phyloP scores from a whole-genome alignment of 1,140 invertebrate species.

The Ceratina japonica region DNA sequence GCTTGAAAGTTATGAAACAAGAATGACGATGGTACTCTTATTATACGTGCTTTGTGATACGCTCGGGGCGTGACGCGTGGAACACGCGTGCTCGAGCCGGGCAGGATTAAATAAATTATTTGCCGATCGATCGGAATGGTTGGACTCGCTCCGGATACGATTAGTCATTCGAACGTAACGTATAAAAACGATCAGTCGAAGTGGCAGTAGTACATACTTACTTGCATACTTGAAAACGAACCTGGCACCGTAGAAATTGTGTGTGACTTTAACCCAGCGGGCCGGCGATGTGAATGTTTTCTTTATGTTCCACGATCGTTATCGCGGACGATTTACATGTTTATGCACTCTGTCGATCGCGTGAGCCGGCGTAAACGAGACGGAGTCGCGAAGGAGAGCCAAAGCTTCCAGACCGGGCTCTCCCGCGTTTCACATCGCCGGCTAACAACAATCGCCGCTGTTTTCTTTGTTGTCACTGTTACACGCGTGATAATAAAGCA shows the following conservation, averaged over 20 bases:
- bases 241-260: slow-evolving; percentile 36
- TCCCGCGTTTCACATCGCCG: slow-evolving; percentile 41
- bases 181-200: slow-evolving; percentile 28
- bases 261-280: slow-evolving; percentile 28
- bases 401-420: neutral
- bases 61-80: neutral
- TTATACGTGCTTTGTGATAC: neutral
- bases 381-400: neutral
- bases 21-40: neutral
- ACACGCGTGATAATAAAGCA: slow-evolving; percentile 52
- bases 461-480: slow-evolving; percentile 39
- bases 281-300: slow-evolving; percentile 11
- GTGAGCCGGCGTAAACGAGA: neutral
- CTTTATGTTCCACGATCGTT: neutral
- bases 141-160: slow-evolving; percentile 8
- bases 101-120: neutral
- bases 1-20: neutral
- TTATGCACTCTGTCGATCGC: neutral
- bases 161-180: slow-evolving; percentile 8
- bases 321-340: slow-evolving; percentile 2
- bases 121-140: neutral
- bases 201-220: slow-evolving; percentile 42
- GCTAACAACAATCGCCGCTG: slow-evolving; percentile 32
- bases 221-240: slow-evolving; percentile 10
- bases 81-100: slow-evolving; percentile 6